Conservation (phyloP, 2,888 invertebrate species). For the Ptychoptera albimana region DNA sequence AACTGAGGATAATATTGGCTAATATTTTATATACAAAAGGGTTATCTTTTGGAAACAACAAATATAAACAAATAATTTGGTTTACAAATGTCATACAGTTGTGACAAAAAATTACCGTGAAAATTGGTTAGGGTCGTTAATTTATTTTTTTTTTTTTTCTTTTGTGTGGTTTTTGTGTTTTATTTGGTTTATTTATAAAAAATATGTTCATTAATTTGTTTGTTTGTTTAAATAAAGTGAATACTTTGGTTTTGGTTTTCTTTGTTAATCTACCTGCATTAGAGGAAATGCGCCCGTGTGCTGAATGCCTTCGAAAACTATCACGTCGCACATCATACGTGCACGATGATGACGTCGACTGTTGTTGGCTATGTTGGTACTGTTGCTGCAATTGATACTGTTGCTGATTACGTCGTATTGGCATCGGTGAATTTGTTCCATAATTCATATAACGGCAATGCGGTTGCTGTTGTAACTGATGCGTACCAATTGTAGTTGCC, state of each 20-base stretch:
- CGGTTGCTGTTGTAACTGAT: constrained; percentile 1
- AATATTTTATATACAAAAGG: no score
- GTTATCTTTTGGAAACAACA: no score
- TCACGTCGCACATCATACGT: constrained; percentile 15
- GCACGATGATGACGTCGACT: constrained; percentile 10
- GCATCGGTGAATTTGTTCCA: constrained; percentile 30
- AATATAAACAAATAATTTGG: no score
- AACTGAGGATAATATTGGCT: no score
- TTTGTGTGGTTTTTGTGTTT: no score
- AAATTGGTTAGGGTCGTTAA: neutral
- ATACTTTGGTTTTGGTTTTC: constrained; percentile 6
- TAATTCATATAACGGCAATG: constrained; percentile 25
- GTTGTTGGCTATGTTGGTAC: constrained; percentile 1
- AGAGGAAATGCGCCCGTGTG: constrained; percentile 32
- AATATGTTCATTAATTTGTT: no score
- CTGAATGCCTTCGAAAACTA: constrained; percentile 31
- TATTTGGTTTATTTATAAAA: no score
- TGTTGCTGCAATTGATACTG: constrained; percentile 6
- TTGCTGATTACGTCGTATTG: constrained; percentile 25
- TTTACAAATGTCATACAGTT: no score
- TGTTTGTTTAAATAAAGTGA: no score
- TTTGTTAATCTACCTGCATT: constrained; percentile 16
- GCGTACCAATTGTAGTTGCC: neutral
- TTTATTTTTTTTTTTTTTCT: no score
- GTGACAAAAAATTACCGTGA: neutral